Percentiles rank a stretch among this genome's conserved stretches.
Conservation (phyloP, 2,888 invertebrate genomes). For the Drosophila maculinotata region DNA sequence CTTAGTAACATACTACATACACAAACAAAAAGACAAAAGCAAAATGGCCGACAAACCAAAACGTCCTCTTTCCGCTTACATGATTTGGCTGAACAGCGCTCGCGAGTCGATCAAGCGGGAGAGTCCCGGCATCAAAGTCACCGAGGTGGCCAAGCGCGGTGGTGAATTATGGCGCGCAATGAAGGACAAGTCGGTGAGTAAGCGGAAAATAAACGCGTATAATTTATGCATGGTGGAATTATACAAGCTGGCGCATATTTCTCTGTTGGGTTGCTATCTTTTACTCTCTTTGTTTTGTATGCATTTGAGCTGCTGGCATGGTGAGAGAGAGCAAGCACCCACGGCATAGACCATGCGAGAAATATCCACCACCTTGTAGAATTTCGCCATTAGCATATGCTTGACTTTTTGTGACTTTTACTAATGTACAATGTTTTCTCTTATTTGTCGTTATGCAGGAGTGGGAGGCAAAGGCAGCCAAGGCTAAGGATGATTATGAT, state of each 20-base stretch:
- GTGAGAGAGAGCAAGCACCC: no score
- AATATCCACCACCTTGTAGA: no score
- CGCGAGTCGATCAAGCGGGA: constrained; percentile 95
- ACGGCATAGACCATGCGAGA: no score
- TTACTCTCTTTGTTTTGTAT: no score
- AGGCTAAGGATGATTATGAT: constrained; percentile 95
- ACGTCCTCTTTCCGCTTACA: constrained; percentile 95
- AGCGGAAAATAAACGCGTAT: neutral
- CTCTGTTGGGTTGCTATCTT: neutral
- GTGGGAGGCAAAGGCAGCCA: constrained; percentile 95
- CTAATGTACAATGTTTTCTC: neutral
- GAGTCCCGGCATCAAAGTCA: constrained; percentile 95
- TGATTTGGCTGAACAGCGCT: constrained; percentile 96
- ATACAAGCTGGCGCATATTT: constrained; percentile 5
- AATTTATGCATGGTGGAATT: neutral
- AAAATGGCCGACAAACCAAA: constrained; percentile 96
- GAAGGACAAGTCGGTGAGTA: constrained; percentile 92
- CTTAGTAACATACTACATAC: constrained; percentile 53
- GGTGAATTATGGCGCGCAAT: constrained; percentile 98
- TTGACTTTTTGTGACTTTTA: neutral
- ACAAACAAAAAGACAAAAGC: constrained; percentile 40
- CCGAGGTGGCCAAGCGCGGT: constrained; percentile 97
- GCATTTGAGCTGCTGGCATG: no score
- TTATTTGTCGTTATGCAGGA: constrained; percentile 86
- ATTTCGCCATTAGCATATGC: no score